Percentiles rank a stretch among this genome's conserved stretches.
Conservation (phyloP, 1,140 invertebrate genomes). For the Drosophila nikananu region DNA sequence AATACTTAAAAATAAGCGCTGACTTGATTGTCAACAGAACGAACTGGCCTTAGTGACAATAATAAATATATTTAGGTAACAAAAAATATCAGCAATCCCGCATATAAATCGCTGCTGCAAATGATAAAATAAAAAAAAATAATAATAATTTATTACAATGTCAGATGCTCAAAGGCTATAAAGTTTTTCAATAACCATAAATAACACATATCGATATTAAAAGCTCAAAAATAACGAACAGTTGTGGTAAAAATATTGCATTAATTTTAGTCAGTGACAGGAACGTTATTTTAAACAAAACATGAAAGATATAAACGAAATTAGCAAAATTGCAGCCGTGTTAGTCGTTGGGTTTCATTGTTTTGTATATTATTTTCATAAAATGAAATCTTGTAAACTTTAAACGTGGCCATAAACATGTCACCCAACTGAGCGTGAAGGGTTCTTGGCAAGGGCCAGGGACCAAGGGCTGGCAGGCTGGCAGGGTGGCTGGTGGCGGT, state of each 20-base stretch:
- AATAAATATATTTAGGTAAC: too few species aligned
- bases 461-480: constrained; percentile 1
- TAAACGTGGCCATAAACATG: constrained; percentile 50
- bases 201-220: neutral
- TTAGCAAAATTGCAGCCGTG: neutral
- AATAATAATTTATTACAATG: neutral
- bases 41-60: too few species aligned
- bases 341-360: neutral
- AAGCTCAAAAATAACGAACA: neutral
- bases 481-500: constrained; percentile 20
- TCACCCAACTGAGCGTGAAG: constrained; percentile 28
- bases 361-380: neutral
- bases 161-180: neutral
- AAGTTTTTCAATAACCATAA: neutral
- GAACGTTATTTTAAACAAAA: neutral
- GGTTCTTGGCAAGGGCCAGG: neutral
- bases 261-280: neutral
- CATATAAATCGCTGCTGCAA: neutral
- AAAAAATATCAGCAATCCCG: too few species aligned
- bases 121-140: neutral
- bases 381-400: constrained; percentile 48
- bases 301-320: neutral
- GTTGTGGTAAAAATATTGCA: neutral
- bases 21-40: neutral
- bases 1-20: too few species aligned